Base-by-base conservation (phyloP, 2,797 vertebrate species). In the Microctenopoma stevenorrisi region DNA sequence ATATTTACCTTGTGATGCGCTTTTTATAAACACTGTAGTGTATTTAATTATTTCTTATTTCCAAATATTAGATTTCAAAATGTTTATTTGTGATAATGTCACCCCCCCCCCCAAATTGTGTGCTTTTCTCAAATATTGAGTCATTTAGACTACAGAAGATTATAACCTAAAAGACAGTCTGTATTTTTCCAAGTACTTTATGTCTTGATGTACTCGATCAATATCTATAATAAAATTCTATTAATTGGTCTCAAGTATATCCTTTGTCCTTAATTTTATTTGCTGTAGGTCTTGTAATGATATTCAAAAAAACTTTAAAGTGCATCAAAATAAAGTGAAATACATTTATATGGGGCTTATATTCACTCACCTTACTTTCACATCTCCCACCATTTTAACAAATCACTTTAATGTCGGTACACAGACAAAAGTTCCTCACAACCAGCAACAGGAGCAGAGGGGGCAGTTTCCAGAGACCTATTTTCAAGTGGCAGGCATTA, bases 401-500 rank as follows among this genome's bases (percentile, higher is more conserved):
- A 69, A 73, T 37, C 57, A 51, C 50, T 70, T 40, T 40, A 68
- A 56, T 30, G 26, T 35, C n/a, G 56, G 54, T 16, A 43, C 56
- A 59, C 50, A 63, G 52, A 73, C 58, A 73, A 74, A 69, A 65
- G 74, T 38, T 74, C 59, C 52, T 46, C 51, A 62, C 70, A 60
- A 28, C 72, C 59, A 68, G 80, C 64, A 77, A 72, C 74, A 64
- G 47, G 68, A 81, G 76, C 60, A 51, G 35, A 64, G 74, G 73
- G 79, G 86, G 68, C 81, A 65, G 73, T 88, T 89, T 89, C 72
- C 80, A 87, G 65, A 86, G 85, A 74, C 88, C 81, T 85, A 74
- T 88, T 89, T 90, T 88, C 81, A 90, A 91, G 87, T 85, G 68
- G 79, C 82, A 86, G 89, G 86, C 82, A 86, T 90, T 89, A 88